Conservation (phyloP, 2,113 vertebrate species). For the Brachionichthys hirsutus region DNA sequence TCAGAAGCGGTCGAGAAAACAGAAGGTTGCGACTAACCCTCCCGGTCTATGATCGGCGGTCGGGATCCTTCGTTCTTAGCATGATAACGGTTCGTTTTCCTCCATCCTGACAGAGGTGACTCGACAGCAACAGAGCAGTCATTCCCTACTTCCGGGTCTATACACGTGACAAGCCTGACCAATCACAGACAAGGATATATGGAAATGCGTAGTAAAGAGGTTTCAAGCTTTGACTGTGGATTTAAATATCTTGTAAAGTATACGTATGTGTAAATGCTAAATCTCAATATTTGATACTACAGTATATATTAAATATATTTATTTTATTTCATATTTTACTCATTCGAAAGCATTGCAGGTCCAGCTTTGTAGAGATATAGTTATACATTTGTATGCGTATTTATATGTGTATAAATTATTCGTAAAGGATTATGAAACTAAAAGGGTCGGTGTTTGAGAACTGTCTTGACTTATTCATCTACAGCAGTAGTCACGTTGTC, state of each 20-base stretch:
- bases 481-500: no score
- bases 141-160: slow-evolving; percentile 74
- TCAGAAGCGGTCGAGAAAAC: slow-evolving; percentile 9
- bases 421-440: no score
- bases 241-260: background rate
- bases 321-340: no score
- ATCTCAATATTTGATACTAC: no score
- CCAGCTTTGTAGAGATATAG: no score
- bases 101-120: slow-evolving; percentile 78
- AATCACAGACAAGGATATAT: slow-evolving; percentile 47
- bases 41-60: slow-evolving; percentile 19
- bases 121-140: slow-evolving; percentile 77
- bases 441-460: no score
- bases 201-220: slow-evolving; percentile 18
- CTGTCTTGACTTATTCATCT: no score
- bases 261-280: no score
- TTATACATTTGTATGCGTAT: no score
- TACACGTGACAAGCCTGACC: slow-evolving; percentile 36
- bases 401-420: no score
- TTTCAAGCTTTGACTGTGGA: background rate
- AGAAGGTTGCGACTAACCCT: slow-evolving; percentile 7
- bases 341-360: no score
- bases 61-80: slow-evolving; percentile 41
- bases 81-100: slow-evolving; percentile 68
- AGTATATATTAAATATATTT: no score